phyloP scores from a whole-genome alignment of 2,113 vertebrate species.

The Podarcis cretensis region DNA sequence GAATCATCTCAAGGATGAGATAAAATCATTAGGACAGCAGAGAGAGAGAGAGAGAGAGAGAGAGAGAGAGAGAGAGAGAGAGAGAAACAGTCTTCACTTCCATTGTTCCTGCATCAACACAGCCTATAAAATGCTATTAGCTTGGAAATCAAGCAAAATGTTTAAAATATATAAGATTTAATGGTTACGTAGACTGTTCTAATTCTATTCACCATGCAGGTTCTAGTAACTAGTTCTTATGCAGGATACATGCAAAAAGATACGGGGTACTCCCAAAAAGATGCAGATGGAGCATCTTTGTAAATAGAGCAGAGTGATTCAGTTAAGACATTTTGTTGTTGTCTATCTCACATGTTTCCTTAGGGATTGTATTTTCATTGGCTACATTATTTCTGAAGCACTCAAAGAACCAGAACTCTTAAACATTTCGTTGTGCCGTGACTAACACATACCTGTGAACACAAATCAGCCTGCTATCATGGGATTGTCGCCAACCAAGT shows the following conservation, averaged over 20 bases:
- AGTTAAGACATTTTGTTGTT: background rate
- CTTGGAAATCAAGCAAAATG: constrained; percentile 49
- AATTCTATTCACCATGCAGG: constrained; percentile 29
- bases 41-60: constrained; percentile 60
- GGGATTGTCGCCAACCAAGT: no score
- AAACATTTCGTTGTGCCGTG: background rate
- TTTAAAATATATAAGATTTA: constrained; percentile 30
- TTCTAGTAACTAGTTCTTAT: constrained; percentile 23
- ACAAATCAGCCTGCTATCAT: background rate
- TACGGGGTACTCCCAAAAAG: background rate
- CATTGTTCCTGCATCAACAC: constrained; percentile 64
- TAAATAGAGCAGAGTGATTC: background rate
- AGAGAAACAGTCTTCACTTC: constrained; percentile 48
- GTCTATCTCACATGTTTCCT: background rate
- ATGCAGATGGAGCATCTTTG: background rate
- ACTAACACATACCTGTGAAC: background rate
- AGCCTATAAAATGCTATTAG: constrained; percentile 58
- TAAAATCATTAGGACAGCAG: constrained; percentile 76
- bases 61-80: constrained; percentile 49
- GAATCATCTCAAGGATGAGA: constrained; percentile 73
- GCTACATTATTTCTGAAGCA: background rate
- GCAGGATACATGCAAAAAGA: background rate
- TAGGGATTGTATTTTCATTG: background rate
- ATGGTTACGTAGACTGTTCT: constrained; percentile 41
- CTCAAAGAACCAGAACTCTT: background rate